A percentile compares a stretch with the other conserved stretches of the same genome.
Conservation (phyloP, 2,888 invertebrate genomes). For the Nemurella pictetii region DNA sequence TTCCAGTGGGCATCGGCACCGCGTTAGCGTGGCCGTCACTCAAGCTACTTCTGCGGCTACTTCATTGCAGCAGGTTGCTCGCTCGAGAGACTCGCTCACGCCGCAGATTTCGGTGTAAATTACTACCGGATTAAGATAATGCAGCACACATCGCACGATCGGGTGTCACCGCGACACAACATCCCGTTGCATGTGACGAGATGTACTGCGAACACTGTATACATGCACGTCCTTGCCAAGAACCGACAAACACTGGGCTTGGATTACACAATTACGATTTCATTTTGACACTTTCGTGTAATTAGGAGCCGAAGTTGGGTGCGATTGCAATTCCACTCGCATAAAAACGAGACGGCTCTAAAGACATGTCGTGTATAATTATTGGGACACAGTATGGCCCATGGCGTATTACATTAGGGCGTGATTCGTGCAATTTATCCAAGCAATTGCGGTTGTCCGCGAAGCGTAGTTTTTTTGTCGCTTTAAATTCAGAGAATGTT, state of each 20-base stretch:
- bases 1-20: no score
- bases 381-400: not conserved
- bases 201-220: not conserved
- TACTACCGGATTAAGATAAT: not conserved
- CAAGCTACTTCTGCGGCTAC: not conserved
- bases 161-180: not conserved
- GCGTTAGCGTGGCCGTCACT: not conserved
- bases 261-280: not conserved
- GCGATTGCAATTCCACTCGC: no score
- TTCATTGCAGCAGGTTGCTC: not conserved
- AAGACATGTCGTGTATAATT: no score
- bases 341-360: no score
- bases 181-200: not conserved
- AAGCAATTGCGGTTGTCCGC: not conserved
- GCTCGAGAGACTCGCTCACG: not conserved
- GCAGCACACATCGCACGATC: no score
- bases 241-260: not conserved
- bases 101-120: not conserved
- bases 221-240: not conserved
- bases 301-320: no score
- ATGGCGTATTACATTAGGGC: not conserved
- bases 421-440: not conserved
- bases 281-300: not conserved
- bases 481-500: not conserved
- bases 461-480: not conserved